Base-by-base conservation (phyloP, 2,888 invertebrate species). In the Apoderus coryli region DNA sequence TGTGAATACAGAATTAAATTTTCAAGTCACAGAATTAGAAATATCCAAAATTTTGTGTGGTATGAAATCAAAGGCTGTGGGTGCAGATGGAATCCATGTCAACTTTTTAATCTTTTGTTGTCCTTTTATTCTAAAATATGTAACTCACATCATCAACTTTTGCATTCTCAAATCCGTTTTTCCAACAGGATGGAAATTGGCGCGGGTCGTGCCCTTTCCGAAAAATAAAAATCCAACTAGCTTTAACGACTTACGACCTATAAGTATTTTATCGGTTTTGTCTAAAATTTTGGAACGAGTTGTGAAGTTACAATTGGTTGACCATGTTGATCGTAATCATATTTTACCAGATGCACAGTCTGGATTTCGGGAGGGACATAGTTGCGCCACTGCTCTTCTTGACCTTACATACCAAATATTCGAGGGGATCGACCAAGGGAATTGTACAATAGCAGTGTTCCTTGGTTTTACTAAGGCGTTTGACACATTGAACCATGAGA, bases 241-340 rank as follows among this genome's bases (percentile, higher is more conserved):
- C 9, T 16, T 11, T n/a, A 34, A 15, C 7, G 31, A 34, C 14
- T 29, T 31, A 19, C 25, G 30, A 15, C 31, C 26, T 3, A 34
- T 31, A 16, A 30, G 30, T 14, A 34, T 34, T 9, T 27, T 34
- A 14, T 24, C 25, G 7, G 11, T 27, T 12, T 3, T 34, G 10
- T 34, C 30, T 7, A 34, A 34, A 25, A 22, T 19, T 14, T 27
- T 31, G n/a, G 25, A 34, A 16, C 9, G n/a, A n/a, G n/a, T n/a
- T n/a, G n/a, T n/a, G n/a, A n/a, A n/a, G n/a, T n/a, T n/a, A n/a
- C n/a, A n/a, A 12, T 13, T 25, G 12, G 13, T 25, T 5, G 13
- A 13, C 4, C 13, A 25, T 13, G 10, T 25, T 25, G 25, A 9
- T 9, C 3, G 3, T 10, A 13, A 13, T 25, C n/a, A 2, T 3